Evolutionary conservation across 2,113 vertebrate species (phyloP), one percentile per base, ranked within the genome.

Genomic region (Toxostoma redivivum): DNA sequence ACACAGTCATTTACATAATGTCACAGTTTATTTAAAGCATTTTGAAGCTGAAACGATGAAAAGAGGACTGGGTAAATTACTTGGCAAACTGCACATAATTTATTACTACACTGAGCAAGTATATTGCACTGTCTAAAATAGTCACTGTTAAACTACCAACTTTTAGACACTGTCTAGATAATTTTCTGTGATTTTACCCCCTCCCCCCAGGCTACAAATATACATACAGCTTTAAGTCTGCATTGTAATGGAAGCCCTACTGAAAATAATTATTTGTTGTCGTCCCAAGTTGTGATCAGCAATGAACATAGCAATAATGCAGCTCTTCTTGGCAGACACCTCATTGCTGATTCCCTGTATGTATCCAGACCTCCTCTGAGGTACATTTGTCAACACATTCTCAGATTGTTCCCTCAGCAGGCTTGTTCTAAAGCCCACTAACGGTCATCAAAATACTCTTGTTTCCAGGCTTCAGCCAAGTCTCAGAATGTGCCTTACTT

Each of bases 1-100:
- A 70, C 69, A 76, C 81, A 92, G 40, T 66, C 78, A 53, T 96
- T 93, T 87, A 74, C 27, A 87, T 86, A 90, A 88, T 71, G 62
- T 77, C 95, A 91, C 90, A 92, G 66, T 97, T 96, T 96, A 95
- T 96, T 95, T 95, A 91, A 96, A 96, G 83, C 60, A 74, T 96
- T 95, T 96, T 95, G 94, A 92, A 83, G 67, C 82, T 78, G 67
- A 96, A 85, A 83, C 30, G 76, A 92, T 93, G 69, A 92, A 88
- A 94, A 81, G 33, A 85, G 51, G 44, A 85, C 78, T 72, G 67
- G 64, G 33, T 92, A 93, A 86, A 95, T 95, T 92, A 95, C 91
- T 95, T 94, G 94, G 93, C 67, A 90, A 95, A 81, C 72, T 69
- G 90, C 74, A 81, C 77, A 42, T 86, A 70, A 88, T 90, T 93